Conservation (phyloP, 2,888 invertebrate genomes). For the Limnephilus lunatus region DNA sequence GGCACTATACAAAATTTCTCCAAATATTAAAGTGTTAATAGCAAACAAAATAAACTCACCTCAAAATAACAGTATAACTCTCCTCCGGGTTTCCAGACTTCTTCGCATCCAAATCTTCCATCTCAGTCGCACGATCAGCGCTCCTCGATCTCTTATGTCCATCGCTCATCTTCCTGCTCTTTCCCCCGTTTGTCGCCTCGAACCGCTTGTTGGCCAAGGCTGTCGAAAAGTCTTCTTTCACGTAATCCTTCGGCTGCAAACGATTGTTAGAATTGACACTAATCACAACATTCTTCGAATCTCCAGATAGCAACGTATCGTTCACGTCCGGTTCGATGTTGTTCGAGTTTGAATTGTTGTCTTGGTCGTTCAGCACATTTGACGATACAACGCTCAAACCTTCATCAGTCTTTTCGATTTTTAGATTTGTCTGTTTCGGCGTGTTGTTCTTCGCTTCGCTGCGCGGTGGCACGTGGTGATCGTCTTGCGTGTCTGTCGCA, state of each 20-base stretch:
- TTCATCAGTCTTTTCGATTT: slow-evolving; percentile 70
- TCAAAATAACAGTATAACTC: slow-evolving; percentile 87
- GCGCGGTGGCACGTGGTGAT: slow-evolving; percentile 73
- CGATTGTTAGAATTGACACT: slow-evolving; percentile 36
- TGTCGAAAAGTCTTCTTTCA: slow-evolving; percentile 69
- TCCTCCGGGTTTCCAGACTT: slow-evolving; percentile 78
- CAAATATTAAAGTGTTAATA: too few relatives aligned
- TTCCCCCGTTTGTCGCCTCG: slow-evolving; percentile 76
- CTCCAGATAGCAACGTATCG: slow-evolving; percentile 62
- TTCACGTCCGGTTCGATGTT: slow-evolving; percentile 61
- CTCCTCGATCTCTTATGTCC: slow-evolving; percentile 52
- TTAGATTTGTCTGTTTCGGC: slow-evolving; percentile 19
- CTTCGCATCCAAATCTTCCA: slow-evolving; percentile 71
- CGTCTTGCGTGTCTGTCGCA: slow-evolving; percentile 83
- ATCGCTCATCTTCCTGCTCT: slow-evolving; percentile 68
- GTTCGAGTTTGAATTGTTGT: slow-evolving; percentile 32
- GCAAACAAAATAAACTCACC: slow-evolving; percentile 70
- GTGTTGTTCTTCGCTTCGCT: slow-evolving; percentile 66
- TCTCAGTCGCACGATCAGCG: slow-evolving; percentile 49
- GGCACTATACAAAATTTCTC: too few relatives aligned
- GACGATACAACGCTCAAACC: slow-evolving; percentile 76
- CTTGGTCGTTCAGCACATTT: slow-evolving; percentile 46
- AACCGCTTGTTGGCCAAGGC: slow-evolving; percentile 69
- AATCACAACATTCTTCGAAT: slow-evolving; percentile 39
- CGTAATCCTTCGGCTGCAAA: slow-evolving; percentile 71